These are phyloP conservation scores for Lymantria dispar DNA, from an alignment of 2,888 invertebrate species.

Conservation along the genomic window DNA sequence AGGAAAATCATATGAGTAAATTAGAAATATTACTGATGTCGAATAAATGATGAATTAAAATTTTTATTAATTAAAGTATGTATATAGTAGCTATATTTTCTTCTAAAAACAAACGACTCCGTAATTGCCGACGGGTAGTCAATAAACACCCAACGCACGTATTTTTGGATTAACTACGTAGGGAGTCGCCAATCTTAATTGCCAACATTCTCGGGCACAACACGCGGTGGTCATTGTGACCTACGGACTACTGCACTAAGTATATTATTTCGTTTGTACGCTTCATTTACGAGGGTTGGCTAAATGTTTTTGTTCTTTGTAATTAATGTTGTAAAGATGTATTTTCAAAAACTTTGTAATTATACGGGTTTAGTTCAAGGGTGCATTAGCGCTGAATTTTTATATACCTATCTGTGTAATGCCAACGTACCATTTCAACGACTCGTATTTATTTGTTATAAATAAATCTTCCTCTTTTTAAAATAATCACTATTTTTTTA, in stretches of 20 bases:
- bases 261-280: slow-evolving; percentile 70
- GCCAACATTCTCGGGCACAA: slow-evolving; percentile 55
- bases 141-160: slow-evolving; percentile 78
- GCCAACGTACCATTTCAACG: no score
- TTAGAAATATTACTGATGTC: no score
- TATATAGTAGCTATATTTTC: slow-evolving; percentile 34
- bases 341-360: no score
- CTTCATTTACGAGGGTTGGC: slow-evolving; percentile 66
- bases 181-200: slow-evolving; percentile 79
- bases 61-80: no score
- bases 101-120: slow-evolving; percentile 54
- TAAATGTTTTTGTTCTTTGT: slow-evolving; percentile 47
- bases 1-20: no score
- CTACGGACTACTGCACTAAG: slow-evolving; percentile 49
- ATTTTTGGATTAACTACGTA: slow-evolving; percentile 77
- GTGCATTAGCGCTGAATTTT: no score
- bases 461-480: no score
- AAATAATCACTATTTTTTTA: no score
- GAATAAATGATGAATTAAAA: no score
- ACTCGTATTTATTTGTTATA: no score
- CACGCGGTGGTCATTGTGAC: slow-evolving; percentile 62
- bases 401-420: no score
- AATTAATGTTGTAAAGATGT: slow-evolving; percentile 26
- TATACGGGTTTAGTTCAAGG: no score
- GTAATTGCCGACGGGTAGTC: slow-evolving; percentile 59